These are phyloP conservation scores for Lissocephala sabroskyi DNA, from an alignment of 2,888 invertebrate species.

Conservation along the genomic window DNA sequence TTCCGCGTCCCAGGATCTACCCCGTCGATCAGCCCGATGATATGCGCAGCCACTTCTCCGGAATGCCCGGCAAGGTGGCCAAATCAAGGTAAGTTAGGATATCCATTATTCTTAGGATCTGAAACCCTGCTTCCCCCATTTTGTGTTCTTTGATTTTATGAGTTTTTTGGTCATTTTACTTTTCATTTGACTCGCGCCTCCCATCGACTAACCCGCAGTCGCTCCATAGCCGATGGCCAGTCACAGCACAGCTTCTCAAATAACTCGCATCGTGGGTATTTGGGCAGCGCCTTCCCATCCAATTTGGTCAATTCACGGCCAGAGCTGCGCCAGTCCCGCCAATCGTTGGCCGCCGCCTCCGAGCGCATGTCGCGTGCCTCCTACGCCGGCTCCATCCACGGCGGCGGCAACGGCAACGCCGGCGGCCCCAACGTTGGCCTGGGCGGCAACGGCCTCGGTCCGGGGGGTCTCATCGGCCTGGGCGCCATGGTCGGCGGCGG, in stretches of 20 bases:
- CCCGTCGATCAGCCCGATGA: constrained; percentile 83
- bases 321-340: constrained; percentile 89
- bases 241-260: constrained; percentile 92
- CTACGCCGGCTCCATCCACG: constrained; percentile 79
- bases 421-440: constrained; percentile 22
- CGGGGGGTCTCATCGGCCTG: constrained; percentile 59
- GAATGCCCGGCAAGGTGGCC: constrained; percentile 75
- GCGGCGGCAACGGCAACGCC: constrained; percentile 28
- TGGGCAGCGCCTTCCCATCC: constrained; percentile 79
- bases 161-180: constrained; percentile 30
- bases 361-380: constrained; percentile 86
- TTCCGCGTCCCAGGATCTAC: constrained; percentile 90
- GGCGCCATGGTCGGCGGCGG: constrained; percentile 52
- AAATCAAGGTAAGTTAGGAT: constrained; percentile 71
- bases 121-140: too few species aligned
- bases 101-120: neutral
- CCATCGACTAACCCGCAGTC: constrained; percentile 43
- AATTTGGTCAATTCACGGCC: constrained; percentile 84
- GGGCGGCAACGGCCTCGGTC: constrained; percentile 23
- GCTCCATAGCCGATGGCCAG: constrained; percentile 90
- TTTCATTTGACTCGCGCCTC: constrained; percentile 5
- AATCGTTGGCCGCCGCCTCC: constrained; percentile 86
- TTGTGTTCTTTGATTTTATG: constrained; percentile 23
- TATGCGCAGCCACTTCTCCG: constrained; percentile 83
- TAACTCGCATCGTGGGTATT: constrained; percentile 82